Percentiles rank a stretch among this genome's conserved stretches.
Evolutionary conservation across 2,888 invertebrate genomes (phyloP).

Genomic region (Diploptera punctata): DNA sequence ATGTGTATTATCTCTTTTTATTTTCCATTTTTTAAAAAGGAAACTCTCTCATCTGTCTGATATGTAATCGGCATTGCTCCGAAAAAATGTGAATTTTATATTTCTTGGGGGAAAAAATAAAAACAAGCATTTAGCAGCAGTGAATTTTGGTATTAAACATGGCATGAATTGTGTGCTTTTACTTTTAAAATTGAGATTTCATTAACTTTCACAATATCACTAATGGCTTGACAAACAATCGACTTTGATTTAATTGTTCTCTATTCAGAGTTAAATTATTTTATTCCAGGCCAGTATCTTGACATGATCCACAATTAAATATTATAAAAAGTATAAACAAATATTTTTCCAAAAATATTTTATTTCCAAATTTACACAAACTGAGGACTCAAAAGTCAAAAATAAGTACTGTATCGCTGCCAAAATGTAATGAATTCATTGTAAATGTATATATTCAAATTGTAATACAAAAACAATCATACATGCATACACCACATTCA

Average conservation of each 20-base stretch:
- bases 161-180: slow-evolving; percentile 10
- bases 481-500: not conserved
- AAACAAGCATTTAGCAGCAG: slow-evolving; percentile 15
- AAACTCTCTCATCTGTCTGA: slow-evolving; percentile 34
- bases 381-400: slow-evolving; percentile 26
- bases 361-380: slow-evolving; percentile 27
- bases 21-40: too few relatives aligned
- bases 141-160: slow-evolving; percentile 28
- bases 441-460: slow-evolving; percentile 18
- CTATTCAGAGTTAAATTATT: slow-evolving; percentile 9
- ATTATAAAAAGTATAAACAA: slow-evolving; percentile 26
- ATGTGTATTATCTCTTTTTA: too few relatives aligned
- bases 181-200: not conserved
- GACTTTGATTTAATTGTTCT: slow-evolving; percentile 2
- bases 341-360: slow-evolving; percentile 28
- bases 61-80: slow-evolving; percentile 28
- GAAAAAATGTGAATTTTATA: slow-evolving; percentile 1
- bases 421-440: slow-evolving; percentile 23
- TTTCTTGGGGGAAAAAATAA: too few relatives aligned
- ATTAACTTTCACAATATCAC: not conserved
- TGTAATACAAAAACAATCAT: slow-evolving; percentile 7
- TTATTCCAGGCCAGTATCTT: slow-evolving; percentile 23
- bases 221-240: slow-evolving; percentile 8
- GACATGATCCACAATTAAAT: slow-evolving; percentile 27
- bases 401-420: slow-evolving; percentile 29